Percentiles rank a stretch among this genome's conserved stretches.
phyloP scores from a whole-genome alignment of 1,140 invertebrate genomes.

The Heliothis virescens region DNA sequence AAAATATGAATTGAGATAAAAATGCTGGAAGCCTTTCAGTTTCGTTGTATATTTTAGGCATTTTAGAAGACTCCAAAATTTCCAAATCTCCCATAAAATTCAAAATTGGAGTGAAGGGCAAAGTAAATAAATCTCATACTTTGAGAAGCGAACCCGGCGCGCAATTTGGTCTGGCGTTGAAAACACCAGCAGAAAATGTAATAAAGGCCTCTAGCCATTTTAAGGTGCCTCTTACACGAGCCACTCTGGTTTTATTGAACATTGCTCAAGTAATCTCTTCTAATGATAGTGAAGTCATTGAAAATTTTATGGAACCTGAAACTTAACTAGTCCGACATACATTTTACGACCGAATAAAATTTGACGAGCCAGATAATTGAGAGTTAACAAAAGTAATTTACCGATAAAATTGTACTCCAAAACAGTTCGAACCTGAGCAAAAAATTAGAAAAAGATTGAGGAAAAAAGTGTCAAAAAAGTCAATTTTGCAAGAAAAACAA shows the following conservation, averaged over 20 bases:
- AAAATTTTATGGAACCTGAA: neutral
- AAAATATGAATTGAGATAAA: too few species aligned
- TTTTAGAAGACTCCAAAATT: too few species aligned
- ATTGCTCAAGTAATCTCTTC: conserved; percentile 5
- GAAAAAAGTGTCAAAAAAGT: conserved; percentile 7
- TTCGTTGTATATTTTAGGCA: too few species aligned
- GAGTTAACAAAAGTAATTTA: neutral
- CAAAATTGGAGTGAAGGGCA: too few species aligned
- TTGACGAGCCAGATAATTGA: neutral
- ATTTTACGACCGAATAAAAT: too few species aligned
- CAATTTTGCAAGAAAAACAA: conserved; percentile 32
- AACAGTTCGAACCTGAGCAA: neutral
- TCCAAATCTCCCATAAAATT: too few species aligned
- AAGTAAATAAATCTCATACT: too few species aligned
- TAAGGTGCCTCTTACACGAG: neutral
- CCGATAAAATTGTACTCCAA: neutral
- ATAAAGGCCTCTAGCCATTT: neutral
- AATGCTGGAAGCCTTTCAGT: too few species aligned
- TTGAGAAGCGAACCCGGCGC: neutral
- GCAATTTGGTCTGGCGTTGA: neutral
- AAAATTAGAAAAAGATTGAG: conserved; percentile 2
- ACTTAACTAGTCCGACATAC: neutral
- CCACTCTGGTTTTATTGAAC: conserved; percentile 16
- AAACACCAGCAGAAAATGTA: conserved; percentile 10
- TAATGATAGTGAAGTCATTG: conserved; percentile 1